Base-by-base conservation (phyloP, 2,888 invertebrate species). In the Drosophila subsilvestris region DNA sequence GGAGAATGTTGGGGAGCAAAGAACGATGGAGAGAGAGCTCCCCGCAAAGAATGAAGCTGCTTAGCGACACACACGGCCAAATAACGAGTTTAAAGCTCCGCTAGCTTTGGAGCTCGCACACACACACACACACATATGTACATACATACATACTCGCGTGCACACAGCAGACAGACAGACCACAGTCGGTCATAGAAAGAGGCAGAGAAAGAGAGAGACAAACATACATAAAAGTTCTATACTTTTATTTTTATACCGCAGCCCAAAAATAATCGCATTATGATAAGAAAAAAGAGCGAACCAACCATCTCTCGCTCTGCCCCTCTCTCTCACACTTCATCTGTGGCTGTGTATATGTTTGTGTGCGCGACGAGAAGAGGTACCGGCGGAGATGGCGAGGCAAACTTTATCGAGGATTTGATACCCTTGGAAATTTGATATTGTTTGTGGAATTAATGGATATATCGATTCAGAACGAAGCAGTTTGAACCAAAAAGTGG, bases 41-140 rank as follows among this genome's bases (percentile, higher is more conserved):
- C 20, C 20, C 20, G 20, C 20, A 69, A 18, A n/a, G 48, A 53
- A 67, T 68, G 74, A 79, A 78, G 84, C 80, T 79, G 82, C 70
- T 80, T 68, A 67, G 61, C 49, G 65, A 32, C 49, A 48, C 48
- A 29, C 49, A 48, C 49, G 61, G 57, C 65, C 73, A 80, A 84
- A 84, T 84, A 82, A 85, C 86, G 82, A 82, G 82, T 85, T 85
- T 82, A 82, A 82, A 82, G 82, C 82, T 85, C 57, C 69, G 65
- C 85, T 79, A 80, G 69, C 81, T 75, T 70, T 70, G 55, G 49
- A 79, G 68, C 72, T 57, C 51, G 29, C 70, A 48, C 58, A 70
- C 62, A 43, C 49, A 49, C 47, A 50, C 56, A 43, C 37, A 50
- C 57, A 53, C 49, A 50, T n/a, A n/a, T n/a, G n/a, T n/a, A n/a